Evolutionary conservation across 1,140 invertebrate genomes (phyloP).

Genomic region (Drosophila punjabiensis): DNA sequence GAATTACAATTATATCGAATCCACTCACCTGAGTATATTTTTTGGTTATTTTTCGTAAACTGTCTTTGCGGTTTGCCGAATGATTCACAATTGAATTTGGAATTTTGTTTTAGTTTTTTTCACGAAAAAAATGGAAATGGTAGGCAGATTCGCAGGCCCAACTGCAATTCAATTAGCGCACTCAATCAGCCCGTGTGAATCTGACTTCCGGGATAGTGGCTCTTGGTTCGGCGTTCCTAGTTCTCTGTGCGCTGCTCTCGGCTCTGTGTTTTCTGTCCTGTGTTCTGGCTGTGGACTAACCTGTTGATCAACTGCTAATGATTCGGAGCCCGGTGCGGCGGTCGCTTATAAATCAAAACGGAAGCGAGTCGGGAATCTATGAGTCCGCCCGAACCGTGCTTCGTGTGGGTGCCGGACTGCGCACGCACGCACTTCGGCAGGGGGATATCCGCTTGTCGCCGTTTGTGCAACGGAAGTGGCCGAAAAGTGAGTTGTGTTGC

Average conservation of each 20-base stretch:
- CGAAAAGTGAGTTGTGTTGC: constrained; percentile 67
- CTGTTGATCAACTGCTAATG: constrained; percentile 82
- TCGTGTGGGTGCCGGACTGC: constrained; percentile 33
- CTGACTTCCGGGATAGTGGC: constrained; percentile 5
- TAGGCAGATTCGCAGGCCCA: constrained; percentile 60
- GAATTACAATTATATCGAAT: constrained; percentile 30
- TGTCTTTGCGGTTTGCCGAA: constrained; percentile 28
- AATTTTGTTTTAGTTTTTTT: constrained; percentile 30
- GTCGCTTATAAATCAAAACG: constrained; percentile 81
- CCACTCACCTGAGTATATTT: constrained; percentile 44
- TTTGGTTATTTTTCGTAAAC: constrained; percentile 6
- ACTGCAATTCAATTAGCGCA: constrained; percentile 70
- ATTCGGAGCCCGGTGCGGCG: constrained; percentile 61
- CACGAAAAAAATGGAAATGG: constrained; percentile 53
- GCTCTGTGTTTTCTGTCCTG: constrained; percentile 5
- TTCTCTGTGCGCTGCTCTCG: neutral
- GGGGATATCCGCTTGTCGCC: constrained; percentile 43
- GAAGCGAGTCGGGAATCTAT: constrained; percentile 59
- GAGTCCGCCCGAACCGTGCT: constrained; percentile 39
- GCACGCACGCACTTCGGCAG: constrained; percentile 50
- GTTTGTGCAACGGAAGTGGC: constrained; percentile 66
- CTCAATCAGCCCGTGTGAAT: constrained; percentile 25
- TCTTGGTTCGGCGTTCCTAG: neutral
- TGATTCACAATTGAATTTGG: constrained; percentile 23
- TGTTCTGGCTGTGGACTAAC: constrained; percentile 57